Percentiles rank a stretch among this genome's conserved stretches.
Conservation (phyloP, 2,797 vertebrate genomes). For the Sebastiscus albofasciatus region DNA sequence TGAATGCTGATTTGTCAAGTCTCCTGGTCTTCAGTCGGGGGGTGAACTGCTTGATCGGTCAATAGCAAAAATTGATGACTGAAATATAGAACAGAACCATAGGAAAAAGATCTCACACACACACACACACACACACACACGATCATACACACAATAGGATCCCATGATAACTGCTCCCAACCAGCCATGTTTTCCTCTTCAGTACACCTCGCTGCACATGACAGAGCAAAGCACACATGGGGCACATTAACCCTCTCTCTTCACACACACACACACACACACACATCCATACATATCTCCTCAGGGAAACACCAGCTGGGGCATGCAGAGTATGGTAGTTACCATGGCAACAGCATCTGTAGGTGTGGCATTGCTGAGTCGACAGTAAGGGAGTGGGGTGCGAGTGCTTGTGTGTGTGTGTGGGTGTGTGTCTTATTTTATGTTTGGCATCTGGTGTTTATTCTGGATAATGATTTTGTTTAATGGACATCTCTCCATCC, state of each 20-base stretch:
- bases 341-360: slow-evolving; percentile 82
- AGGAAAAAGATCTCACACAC: slow-evolving; percentile 21
- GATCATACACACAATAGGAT: slow-evolving; percentile 37
- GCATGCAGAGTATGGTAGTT: slow-evolving; percentile 64
- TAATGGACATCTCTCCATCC: neutral
- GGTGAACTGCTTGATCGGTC: neutral
- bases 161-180: slow-evolving; percentile 55
- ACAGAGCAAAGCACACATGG: slow-evolving; percentile 67
- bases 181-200: slow-evolving; percentile 75
- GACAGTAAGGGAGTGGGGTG: slow-evolving; percentile 35
- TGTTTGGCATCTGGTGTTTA: slow-evolving; percentile 2
- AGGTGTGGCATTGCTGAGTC: slow-evolving; percentile 72
- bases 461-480: neutral
- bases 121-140: neutral
- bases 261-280: slow-evolving; percentile 35
- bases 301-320: slow-evolving; percentile 72
- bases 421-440: neutral
- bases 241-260: slow-evolving; percentile 70
- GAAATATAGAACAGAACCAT: neutral
- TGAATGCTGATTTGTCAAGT: neutral
- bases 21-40: neutral
- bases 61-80: slow-evolving; percentile 18
- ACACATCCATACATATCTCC: slow-evolving; percentile 20
- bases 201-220: slow-evolving; percentile 74
- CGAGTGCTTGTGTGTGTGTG: slow-evolving; percentile 5